Evolutionary conservation across 2,797 vertebrate species (phyloP), one percentile per base, ranked within the genome.

Genomic region (Babyrousa celebensis): DNA sequence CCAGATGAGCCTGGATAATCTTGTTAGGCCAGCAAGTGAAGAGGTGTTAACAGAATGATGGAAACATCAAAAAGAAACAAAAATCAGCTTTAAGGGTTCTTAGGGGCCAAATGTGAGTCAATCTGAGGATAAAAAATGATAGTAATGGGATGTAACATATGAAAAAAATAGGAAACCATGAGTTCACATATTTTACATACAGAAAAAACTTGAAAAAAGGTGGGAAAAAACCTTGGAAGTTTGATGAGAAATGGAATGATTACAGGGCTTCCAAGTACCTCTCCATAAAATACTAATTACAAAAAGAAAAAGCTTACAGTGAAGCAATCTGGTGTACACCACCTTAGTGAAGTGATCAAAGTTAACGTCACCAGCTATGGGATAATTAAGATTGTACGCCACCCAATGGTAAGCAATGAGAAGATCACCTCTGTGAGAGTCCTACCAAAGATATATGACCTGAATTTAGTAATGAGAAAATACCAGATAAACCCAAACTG

Each of bases 71-170:
- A 89, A 93, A 15, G 18, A 83, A 9, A 63, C 48, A 67, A 82
- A 91, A 96, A 54, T 18, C 36, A 92, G 48, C 43, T 12, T 91
- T n/a, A 85, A 91, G 67, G 52, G 43, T 20, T 91, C 29, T 48
- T 63, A 65, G 6, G 65, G 9, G 32, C n/a, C 85, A 60, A 85
- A 72, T 29, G 27, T 40, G 23, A 58, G 65, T 87, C 82, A 93
- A 83, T 54, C 6, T 68, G 52, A 94, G 71, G 23, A 94, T 58
- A 90, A 83, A 92, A 94, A 21, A 70, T 43, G 27, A 85, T 2
- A 78, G 48, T 65, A 85, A 77, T 16, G 14, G 36, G 32, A 21
- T 36, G 62, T 4, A 36, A 86, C 27, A 96, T 27, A 63, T 0
- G 74, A 27, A 85, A 75, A 78, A 89, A 91, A 89, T 8, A 77